Evolutionary conservation across 2,888 invertebrate species (phyloP), one percentile per base, ranked within the genome.

Genomic region (Hedychridium roseum): DNA sequence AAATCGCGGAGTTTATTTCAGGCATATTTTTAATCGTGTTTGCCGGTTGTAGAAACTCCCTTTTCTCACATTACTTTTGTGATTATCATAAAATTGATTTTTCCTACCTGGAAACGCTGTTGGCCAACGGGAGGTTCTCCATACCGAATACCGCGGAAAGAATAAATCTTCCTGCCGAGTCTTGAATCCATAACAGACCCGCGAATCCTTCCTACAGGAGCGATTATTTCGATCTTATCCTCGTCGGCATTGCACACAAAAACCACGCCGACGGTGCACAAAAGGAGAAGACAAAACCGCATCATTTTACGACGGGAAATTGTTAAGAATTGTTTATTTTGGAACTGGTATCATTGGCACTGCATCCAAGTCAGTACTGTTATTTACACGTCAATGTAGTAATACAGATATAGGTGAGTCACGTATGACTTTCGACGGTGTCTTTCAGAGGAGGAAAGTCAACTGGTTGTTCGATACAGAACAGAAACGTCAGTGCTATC

Each of bases 101-200:
- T 17, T 21, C 39, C 46, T 42, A 68, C 68, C 56, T 63, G 48
- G 26, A 68, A 68, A 16, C 68, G 55, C 27, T 38, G 54, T 15
- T 54, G 39, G 9, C 64, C 66, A 2, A 50, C 39, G 1, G 64
- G 66, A 1, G 67, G 51, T 18, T 68, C 48, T 2, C 58, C 70
- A 12, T 69, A 71, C 39, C 68, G 59, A 1, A 70, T 46, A 5
- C 66, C 66, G 1, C 70, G 57, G 28, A 68, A 71, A 5, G 69
- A 52, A 46, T 61, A 67, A 27, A 71, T 66, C 4, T 43, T 48
- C 14, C 38, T 59, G n/a, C 62, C 61, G 1, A 67, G 46, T 43
- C 69, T 57, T 3, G 70, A 54, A 5, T 14, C 36, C 34, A 68
- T 14, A 12, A 49, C 30, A 16, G 64, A 60, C 5, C 64, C 66